Base-by-base conservation (phyloP, 2,797 vertebrate genomes). In the Poeciliopsis presidionis region DNA sequence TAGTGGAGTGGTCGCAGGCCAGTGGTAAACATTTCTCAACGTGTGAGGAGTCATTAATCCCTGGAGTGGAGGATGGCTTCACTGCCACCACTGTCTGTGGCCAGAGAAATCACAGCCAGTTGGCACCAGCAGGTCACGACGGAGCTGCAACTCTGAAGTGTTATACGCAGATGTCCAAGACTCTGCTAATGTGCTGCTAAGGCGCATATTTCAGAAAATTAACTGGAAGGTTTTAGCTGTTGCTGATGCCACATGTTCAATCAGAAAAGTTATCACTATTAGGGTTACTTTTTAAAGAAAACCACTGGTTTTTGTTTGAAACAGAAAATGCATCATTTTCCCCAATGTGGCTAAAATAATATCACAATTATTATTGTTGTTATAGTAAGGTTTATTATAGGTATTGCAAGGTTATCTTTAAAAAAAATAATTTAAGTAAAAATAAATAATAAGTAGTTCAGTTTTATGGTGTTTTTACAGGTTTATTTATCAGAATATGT, bases 41-140 rank as follows among this genome's bases (percentile, higher is more conserved):
- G 90, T 90, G 81, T 75, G 85, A 94, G 86, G 88, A 92, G 93
- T 93, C 95, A 95, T 96, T 95, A 96, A 96, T 96, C 93, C 93
- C 93, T 73, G 74, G 88, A 91, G 90, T 89, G 72, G 49, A 83
- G 86, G 90, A 85, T 86, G 91, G 89, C 92, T 94, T 93, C 91
- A 90, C 86, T 88, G 78, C 81, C 82, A 83, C 78, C 84, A 81
- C 81, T 88, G 90, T 94, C 94, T 92, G 86, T 90, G 88, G 88
- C 84, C 87, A 78, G 79, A 93, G 93, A 94, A 94, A 94, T 94
- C 94, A 92, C 91, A 89, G 93, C 89, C 91, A 81, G 86, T 88
- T 92, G 93, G 94, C 94, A 94, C 93, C 89, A 84, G 76, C 80
- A 81, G 88, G 92, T 93, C 92, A 91, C 77, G 5, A 81, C 82